Evolutionary conservation across 2,888 invertebrate species (phyloP).

Genomic region (Torymus tubicola): DNA sequence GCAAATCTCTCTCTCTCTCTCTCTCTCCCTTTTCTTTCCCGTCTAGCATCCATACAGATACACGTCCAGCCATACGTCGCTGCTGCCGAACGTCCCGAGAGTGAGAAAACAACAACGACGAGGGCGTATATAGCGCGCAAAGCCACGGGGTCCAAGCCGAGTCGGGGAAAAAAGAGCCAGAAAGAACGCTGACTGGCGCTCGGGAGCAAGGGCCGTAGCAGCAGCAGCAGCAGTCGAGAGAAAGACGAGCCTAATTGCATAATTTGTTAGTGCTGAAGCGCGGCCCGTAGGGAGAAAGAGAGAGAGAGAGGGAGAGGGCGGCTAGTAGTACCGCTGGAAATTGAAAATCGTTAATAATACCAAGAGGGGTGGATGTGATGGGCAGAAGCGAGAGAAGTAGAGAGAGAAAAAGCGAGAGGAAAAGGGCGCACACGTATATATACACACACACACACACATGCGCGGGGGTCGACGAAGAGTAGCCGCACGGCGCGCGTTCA

Average conservation of each 20-base stretch:
- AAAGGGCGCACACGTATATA: slow-evolving; percentile 47
- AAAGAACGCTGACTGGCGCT: slow-evolving; percentile 7
- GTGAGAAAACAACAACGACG: slow-evolving; percentile 8
- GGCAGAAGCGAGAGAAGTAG: slow-evolving; percentile 26
- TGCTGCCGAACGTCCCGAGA: slow-evolving; percentile 38
- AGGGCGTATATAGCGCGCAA: not conserved
- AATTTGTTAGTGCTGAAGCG: slow-evolving; percentile 68
- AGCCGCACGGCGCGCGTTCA: slow-evolving; percentile 37
- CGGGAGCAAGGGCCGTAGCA: not conserved
- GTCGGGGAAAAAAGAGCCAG: slow-evolving; percentile 23
- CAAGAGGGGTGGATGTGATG: slow-evolving; percentile 59
- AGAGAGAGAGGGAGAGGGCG: slow-evolving; percentile 12
- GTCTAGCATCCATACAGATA: not conserved
- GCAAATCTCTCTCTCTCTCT: slow-evolving; percentile 34
- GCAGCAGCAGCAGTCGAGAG: slow-evolving; percentile 53
- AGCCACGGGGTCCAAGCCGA: not conserved
- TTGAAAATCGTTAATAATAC: slow-evolving; percentile 73
- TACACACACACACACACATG: not conserved
- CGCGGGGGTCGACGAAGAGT: slow-evolving; percentile 63
- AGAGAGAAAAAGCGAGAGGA: slow-evolving; percentile 53
- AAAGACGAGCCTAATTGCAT: slow-evolving; percentile 67
- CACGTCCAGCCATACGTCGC: slow-evolving; percentile 20
- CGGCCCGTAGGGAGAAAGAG: not conserved
- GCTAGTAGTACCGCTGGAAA: slow-evolving; percentile 66
- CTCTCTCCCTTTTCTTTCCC: not conserved